Evolutionary conservation across 2,113 vertebrate genomes (phyloP).

Genomic region (Cyprinodon brontotheroides): DNA sequence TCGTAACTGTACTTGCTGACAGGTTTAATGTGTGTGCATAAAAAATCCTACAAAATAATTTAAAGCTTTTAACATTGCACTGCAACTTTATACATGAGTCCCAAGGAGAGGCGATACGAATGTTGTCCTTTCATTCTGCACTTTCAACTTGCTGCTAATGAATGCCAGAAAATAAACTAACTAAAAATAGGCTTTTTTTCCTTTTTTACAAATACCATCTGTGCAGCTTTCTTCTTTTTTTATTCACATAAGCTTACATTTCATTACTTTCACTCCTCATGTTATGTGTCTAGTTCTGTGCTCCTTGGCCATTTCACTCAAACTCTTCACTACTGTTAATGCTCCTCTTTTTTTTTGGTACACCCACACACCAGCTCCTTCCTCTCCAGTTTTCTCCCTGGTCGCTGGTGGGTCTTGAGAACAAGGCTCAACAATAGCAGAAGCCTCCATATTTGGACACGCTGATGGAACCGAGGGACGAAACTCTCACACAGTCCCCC

Average conservation of each 20-base stretch:
- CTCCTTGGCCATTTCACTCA: constrained; percentile 27
- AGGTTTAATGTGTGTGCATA: too few relatives aligned
- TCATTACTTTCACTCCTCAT: neutral
- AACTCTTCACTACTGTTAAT: constrained; percentile 35
- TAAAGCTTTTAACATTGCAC: too few relatives aligned
- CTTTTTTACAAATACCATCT: constrained; percentile 9
- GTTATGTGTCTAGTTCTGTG: constrained; percentile 18
- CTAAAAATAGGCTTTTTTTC: constrained; percentile 39
- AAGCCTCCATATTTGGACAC: constrained; percentile 80
- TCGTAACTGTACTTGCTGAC: too few relatives aligned
- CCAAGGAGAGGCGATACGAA: neutral
- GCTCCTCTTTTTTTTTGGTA: neutral
- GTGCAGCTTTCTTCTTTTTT: constrained; percentile 20
- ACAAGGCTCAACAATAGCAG: constrained; percentile 58
- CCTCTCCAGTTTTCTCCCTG: constrained; percentile 53
- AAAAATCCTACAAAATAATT: too few relatives aligned
- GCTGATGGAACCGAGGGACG: constrained; percentile 66
- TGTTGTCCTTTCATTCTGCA: constrained; percentile 28
- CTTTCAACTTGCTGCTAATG: constrained; percentile 40
- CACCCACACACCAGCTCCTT: constrained; percentile 10
- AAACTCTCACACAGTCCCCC: constrained; percentile 61
- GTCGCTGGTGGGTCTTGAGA: constrained; percentile 67
- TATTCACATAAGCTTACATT: constrained; percentile 13
- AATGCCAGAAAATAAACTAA: constrained; percentile 46
- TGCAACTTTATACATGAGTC: too few relatives aligned